These are phyloP conservation scores for Kryptolebias ocellatus DNA, from an alignment of 2,797 vertebrate species.

Conservation along the genomic window DNA sequence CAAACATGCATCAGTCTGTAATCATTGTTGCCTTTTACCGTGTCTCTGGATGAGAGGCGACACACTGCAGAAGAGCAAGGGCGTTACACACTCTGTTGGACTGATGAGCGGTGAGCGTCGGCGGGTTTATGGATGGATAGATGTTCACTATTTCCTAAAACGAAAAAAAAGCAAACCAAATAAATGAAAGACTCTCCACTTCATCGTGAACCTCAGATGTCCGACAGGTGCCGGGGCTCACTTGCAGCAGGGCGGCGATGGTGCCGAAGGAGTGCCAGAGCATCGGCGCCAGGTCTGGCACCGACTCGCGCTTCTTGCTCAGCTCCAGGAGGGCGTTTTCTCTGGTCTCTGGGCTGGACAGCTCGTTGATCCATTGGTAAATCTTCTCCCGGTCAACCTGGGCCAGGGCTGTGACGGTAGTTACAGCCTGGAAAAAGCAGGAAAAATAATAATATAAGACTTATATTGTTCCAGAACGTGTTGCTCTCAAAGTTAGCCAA, in stretches of 20 bases:
- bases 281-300: constrained; percentile 96
- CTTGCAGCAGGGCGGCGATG: constrained; percentile 95
- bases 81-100: constrained; percentile 98
- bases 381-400: constrained; percentile 98
- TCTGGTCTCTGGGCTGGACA: constrained; percentile 95
- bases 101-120: constrained; percentile 96
- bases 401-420: constrained; percentile 88
- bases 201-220: neutral
- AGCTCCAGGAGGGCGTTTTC: constrained; percentile 97
- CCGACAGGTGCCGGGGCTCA: constrained; percentile 43
- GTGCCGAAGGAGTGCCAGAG: constrained; percentile 98
- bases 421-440: constrained; percentile 87
- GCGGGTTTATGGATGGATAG: constrained; percentile 98
- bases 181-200: neutral
- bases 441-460: neutral
- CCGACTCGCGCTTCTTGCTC: constrained; percentile 97
- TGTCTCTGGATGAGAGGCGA: constrained; percentile 97
- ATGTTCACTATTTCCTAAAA: constrained; percentile 98
- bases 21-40: constrained; percentile 76
- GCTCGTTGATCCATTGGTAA: constrained; percentile 98
- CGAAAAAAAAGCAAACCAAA: neutral
- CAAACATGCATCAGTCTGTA: neutral
- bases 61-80: constrained; percentile 94
- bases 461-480: no score
- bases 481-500: no score